phyloP scores from a whole-genome alignment of 2,113 vertebrate species.

The Dasypus novemcinctus region DNA sequence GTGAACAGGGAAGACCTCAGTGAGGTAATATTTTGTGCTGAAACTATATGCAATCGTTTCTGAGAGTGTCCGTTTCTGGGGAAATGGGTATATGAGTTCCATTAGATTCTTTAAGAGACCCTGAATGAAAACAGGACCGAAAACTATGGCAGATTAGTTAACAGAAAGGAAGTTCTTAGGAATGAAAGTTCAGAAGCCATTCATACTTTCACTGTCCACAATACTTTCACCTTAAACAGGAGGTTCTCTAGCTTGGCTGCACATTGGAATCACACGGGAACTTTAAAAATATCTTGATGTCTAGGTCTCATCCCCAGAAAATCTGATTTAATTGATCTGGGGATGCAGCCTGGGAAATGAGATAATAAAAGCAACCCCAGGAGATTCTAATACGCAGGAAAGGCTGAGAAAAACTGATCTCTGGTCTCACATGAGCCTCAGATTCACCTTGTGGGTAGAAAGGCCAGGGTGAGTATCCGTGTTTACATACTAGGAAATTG shows the following conservation, averaged over 20 bases:
- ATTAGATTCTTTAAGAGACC: conserved; percentile 13
- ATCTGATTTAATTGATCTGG: conserved; percentile 8
- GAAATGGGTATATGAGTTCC: not conserved
- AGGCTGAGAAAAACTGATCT: not conserved
- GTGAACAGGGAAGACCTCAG: not conserved
- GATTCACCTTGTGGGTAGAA: not conserved
- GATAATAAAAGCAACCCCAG: not conserved
- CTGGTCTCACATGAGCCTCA: not conserved
- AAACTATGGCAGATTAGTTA: not conserved
- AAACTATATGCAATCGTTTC: not conserved
- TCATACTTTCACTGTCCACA: not conserved
- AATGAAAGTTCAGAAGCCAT: not conserved
- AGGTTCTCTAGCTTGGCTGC: not conserved
- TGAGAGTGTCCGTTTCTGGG: not conserved
- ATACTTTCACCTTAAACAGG: not conserved
- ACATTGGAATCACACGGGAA: conserved; percentile 21
- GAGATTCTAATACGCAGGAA: conserved; percentile 8
- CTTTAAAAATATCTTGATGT: not conserved
- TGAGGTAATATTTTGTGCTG: not conserved
- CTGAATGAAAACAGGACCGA: not conserved
- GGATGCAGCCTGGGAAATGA: not conserved
- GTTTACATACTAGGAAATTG: not conserved
- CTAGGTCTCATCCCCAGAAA: conserved; percentile 3
- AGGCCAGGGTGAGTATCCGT: not conserved
- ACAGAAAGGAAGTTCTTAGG: not conserved